Evolutionary conservation across 2,113 vertebrate species (phyloP).

Genomic region (Leptobrachium ailaonicum): DNA sequence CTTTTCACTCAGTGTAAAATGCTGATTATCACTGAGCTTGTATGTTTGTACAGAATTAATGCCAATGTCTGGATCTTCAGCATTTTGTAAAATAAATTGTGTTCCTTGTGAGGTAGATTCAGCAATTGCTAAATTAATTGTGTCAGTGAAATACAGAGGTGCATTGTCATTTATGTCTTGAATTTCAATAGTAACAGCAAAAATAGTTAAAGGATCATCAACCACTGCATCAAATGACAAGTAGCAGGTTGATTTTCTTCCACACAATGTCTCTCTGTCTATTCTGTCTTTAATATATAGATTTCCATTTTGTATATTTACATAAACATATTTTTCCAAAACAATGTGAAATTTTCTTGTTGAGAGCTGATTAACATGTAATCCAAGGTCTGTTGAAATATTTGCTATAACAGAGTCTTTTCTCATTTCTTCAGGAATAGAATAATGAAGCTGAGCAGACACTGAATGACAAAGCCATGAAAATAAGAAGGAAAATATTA

Average conservation of each 20-base stretch:
- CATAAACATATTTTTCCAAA: constrained; percentile 54
- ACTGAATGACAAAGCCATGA: constrained; percentile 20
- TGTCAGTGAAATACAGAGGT: constrained; percentile 63
- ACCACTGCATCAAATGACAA: constrained; percentile 71
- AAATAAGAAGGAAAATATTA: constrained; percentile 9
- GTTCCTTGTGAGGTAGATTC: constrained; percentile 58
- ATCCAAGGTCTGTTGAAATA: constrained; percentile 67
- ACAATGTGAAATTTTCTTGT: constrained; percentile 64
- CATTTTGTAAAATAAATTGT: constrained; percentile 68
- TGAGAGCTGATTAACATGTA: constrained; percentile 62
- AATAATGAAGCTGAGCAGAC: constrained; percentile 54
- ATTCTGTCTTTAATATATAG: constrained; percentile 69
- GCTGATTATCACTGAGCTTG: constrained; percentile 58
- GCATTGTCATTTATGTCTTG: constrained; percentile 73
- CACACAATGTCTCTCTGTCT: constrained; percentile 74
- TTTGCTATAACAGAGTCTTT: constrained; percentile 69
- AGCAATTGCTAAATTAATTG: constrained; percentile 65
- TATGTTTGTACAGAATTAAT: constrained; percentile 70
- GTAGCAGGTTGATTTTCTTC: constrained; percentile 61
- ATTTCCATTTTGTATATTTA: constrained; percentile 50
- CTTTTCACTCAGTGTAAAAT: constrained; percentile 62
- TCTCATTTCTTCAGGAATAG: constrained; percentile 70
- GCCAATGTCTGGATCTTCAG: constrained; percentile 70
- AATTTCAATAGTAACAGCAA: constrained; percentile 64
- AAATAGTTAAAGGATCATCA: constrained; percentile 71